Conservation (phyloP, 2,113 vertebrate species). For the Xenus cinereus region DNA sequence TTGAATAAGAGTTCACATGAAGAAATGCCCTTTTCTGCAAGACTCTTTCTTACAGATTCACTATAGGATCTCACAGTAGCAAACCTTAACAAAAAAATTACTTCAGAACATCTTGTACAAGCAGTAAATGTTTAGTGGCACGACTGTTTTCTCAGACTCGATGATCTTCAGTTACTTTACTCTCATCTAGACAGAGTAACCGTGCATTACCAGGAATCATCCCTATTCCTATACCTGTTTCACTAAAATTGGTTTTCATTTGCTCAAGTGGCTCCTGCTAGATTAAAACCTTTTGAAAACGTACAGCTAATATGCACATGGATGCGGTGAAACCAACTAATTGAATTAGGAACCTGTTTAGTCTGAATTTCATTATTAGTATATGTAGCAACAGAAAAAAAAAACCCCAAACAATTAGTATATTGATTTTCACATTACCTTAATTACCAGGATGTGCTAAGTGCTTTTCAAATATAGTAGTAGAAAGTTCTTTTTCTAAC, state of each 20-base stretch:
- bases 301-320: background rate
- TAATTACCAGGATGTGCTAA: background rate
- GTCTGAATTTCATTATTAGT: conserved; percentile 29
- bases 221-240: background rate
- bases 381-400: background rate
- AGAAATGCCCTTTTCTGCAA: background rate
- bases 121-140: background rate
- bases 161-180: background rate
- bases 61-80: background rate
- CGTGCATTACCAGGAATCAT: background rate
- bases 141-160: accelerated
- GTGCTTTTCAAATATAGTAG: background rate
- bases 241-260: conserved; percentile 11
- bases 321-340: conserved; percentile 5
- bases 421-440: background rate
- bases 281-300: background rate
- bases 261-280: background rate
- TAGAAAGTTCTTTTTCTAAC: background rate
- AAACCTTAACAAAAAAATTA: background rate
- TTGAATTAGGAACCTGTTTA: conserved; percentile 10
- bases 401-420: background rate
- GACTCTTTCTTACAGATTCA: background rate
- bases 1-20: accelerated
- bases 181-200: background rate
- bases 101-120: background rate